phyloP scores from a whole-genome alignment of 2,797 vertebrate genomes.

The Syngnathus rostellatus region DNA sequence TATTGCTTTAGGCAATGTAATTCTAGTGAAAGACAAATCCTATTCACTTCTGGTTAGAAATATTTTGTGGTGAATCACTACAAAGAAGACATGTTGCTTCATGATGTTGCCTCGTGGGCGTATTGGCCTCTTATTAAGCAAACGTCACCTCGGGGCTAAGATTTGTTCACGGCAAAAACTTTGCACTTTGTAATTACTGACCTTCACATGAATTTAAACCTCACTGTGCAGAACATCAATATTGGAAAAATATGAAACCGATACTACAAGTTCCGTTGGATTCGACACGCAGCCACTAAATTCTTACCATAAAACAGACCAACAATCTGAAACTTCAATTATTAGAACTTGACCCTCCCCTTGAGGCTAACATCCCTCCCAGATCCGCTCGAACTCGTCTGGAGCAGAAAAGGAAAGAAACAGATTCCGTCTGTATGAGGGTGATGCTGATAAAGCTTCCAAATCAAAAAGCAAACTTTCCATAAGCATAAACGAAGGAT shows the following conservation, averaged over 20 bases:
- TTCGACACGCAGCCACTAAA: neutral
- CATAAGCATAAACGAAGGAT: constrained; percentile 39
- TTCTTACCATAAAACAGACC: neutral
- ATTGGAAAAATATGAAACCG: neutral
- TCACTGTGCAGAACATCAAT: neutral
- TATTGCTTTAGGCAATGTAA: constrained; percentile 17
- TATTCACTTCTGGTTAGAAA: constrained; percentile 15
- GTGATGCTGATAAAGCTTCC: constrained; percentile 40
- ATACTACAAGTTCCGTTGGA: neutral
- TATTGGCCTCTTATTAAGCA: constrained; percentile 29
- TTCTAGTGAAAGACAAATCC: constrained; percentile 32
- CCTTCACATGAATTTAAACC: constrained; percentile 4
- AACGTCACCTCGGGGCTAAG: constrained; percentile 34
- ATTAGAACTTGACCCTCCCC: constrained; percentile 24
- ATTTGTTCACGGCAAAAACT: constrained; percentile 25
- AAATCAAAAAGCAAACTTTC: constrained; percentile 38
- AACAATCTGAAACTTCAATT: constrained; percentile 48
- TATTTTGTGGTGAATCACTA: constrained; percentile 34
- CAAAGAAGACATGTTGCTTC: constrained; percentile 34
- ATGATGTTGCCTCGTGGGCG: constrained; percentile 38
- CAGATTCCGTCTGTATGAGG: constrained; percentile 32
- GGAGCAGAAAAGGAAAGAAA: constrained; percentile 12
- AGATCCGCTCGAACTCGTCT: constrained; percentile 36
- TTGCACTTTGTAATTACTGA: constrained; percentile 27
- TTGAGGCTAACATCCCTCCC: constrained; percentile 30